Percentiles rank a stretch among this genome's conserved stretches.
phyloP scores from a whole-genome alignment of 2,113 vertebrate species.

The Lagopus leucura region DNA sequence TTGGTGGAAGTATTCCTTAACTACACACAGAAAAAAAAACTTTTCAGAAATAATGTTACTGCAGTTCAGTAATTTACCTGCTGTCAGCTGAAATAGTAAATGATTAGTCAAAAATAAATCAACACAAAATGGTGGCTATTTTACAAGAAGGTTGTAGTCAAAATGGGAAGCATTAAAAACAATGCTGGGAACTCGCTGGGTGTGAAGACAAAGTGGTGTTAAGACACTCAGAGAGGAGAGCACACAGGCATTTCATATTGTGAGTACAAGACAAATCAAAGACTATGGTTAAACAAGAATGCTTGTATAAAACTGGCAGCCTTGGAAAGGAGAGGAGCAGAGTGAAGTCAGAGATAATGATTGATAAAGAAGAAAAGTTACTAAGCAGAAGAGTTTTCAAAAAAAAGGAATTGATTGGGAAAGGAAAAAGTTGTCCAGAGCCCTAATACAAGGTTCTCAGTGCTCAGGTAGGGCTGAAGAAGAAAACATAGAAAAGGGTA shows the following conservation, averaged over 20 bases:
- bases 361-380: not conserved
- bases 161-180: not conserved
- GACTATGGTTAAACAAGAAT: not conserved
- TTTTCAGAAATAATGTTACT: not conserved
- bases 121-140: not conserved
- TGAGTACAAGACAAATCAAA: not conserved
- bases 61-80: not conserved
- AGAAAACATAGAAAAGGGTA: not conserved
- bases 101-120: not conserved
- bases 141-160: not conserved
- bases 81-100: not conserved
- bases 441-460: not conserved
- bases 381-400: not conserved
- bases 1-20: not conserved
- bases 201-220: not conserved
- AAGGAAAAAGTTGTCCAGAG: not conserved
- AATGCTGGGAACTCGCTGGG: not conserved
- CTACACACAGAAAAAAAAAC: not conserved
- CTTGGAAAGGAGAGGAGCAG: not conserved
- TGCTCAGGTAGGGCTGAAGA: not conserved
- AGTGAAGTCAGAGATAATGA: not conserved
- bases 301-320: not conserved
- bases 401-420: not conserved
- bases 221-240: not conserved
- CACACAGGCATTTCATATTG: not conserved